Conservation (phyloP, 2,888 invertebrate species). For the Megaustenia siamemsis region DNA sequence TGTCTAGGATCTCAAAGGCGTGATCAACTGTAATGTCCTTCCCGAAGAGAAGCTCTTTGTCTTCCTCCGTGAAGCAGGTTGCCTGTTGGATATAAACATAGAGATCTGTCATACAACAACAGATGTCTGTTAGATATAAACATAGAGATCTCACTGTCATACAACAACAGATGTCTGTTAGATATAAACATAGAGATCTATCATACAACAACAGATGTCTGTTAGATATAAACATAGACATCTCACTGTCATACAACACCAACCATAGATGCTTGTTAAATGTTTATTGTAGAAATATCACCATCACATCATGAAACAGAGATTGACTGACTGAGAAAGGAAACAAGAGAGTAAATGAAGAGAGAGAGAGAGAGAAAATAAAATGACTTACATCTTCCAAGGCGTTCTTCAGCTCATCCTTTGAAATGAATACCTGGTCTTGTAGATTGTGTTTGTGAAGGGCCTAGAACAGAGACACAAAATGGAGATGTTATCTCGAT, state of each 20-base stretch:
- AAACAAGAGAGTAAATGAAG: too few relatives aligned
- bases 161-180: not conserved
- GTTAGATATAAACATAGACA: too few relatives aligned
- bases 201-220: too few relatives aligned
- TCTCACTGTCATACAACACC: too few relatives aligned
- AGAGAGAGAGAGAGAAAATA: too few relatives aligned
- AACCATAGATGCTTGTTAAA: not conserved
- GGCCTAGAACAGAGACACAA: not conserved
- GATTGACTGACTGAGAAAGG: too few relatives aligned
- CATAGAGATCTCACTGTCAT: too few relatives aligned
- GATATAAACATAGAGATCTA: not conserved
- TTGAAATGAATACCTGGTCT: conserved; percentile 30
- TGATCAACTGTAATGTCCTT: conserved; percentile 18
- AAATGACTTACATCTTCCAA: conserved; percentile 40
- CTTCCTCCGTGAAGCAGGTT: conserved; percentile 15
- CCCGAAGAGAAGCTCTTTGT: conserved; percentile 29
- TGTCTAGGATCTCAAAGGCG: conserved; percentile 41
- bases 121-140: too few relatives aligned
- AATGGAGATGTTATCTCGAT: too few relatives aligned
- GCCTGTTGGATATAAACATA: not conserved
- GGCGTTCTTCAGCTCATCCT: conserved; percentile 27
- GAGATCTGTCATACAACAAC: too few relatives aligned
- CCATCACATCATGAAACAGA: too few relatives aligned
- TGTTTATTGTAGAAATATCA: too few relatives aligned
- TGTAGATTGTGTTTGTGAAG: conserved; percentile 33